These are phyloP conservation scores for Elymnias hypermnestra DNA, from an alignment of 1,140 invertebrate genomes.

Conservation along the genomic window DNA sequence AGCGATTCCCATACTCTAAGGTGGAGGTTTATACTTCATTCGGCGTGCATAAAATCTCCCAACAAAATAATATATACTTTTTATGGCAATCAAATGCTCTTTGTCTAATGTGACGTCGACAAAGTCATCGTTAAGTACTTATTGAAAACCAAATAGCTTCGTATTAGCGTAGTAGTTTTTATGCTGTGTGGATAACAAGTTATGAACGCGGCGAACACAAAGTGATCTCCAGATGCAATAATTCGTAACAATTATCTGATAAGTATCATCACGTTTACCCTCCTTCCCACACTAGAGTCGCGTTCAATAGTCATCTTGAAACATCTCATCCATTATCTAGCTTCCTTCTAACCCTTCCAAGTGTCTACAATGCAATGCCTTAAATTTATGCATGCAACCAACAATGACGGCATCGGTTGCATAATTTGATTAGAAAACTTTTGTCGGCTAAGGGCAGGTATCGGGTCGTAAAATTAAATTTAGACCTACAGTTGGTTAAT, in stretches of 20 bases:
- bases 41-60: no score
- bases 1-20: no score
- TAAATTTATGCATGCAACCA: conserved; percentile 63
- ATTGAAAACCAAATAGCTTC: no score
- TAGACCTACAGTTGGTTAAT: conserved; percentile 71
- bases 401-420: conserved; percentile 67
- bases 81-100: no score
- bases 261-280: conserved; percentile 65
- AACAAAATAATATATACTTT: no score
- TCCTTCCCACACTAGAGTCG: conserved; percentile 63
- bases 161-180: no score
- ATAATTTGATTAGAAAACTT: conserved; percentile 74
- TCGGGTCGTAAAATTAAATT: conserved; percentile 73
- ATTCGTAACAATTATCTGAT: conserved; percentile 73
- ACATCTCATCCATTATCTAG: conserved; percentile 50
- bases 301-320: conserved; percentile 56
- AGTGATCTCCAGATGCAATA: conserved; percentile 41
- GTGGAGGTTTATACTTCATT: no score
- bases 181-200: neutral
- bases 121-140: no score
- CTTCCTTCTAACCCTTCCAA: conserved; percentile 51
- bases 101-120: no score
- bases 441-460: conserved; percentile 66
- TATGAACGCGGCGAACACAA: conserved; percentile 10
- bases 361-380: conserved; percentile 56